A percentile compares a stretch with the other conserved stretches of the same genome.
phyloP scores from a whole-genome alignment of 2,113 vertebrate species.

The Neoarius graeffei region DNA sequence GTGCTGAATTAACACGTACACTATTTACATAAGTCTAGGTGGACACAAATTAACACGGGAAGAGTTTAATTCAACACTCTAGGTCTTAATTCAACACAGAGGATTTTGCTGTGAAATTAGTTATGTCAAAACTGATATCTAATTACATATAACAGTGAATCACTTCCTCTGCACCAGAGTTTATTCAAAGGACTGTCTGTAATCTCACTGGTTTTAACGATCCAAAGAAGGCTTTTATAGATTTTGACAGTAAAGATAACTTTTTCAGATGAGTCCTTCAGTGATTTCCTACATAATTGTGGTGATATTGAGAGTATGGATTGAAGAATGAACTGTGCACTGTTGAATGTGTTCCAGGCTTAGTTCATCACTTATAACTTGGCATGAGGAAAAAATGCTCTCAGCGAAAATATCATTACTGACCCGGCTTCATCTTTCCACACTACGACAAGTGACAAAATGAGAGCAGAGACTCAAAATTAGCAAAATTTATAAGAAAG shows the following conservation, averaged over 20 bases:
- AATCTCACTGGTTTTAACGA: slow-evolving; percentile 26
- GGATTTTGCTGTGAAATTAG: slow-evolving; percentile 23
- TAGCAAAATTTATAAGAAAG: slow-evolving; percentile 21
- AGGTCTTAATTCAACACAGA: neutral
- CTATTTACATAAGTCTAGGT: neutral
- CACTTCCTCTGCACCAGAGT: slow-evolving; percentile 15
- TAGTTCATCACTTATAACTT: slow-evolving; percentile 28
- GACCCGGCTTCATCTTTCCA: neutral
- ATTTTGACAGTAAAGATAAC: slow-evolving; percentile 36
- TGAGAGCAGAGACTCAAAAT: slow-evolving; percentile 36
- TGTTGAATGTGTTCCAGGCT: slow-evolving; percentile 14
- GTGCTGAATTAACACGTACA: slow-evolving; percentile 3
- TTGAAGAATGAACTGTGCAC: slow-evolving; percentile 6
- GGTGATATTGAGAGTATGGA: slow-evolving; percentile 29
- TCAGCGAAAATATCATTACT: slow-evolving; percentile 34
- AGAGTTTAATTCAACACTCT: neutral
- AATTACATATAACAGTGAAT: slow-evolving; percentile 39
- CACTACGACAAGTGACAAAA: slow-evolving; percentile 37
- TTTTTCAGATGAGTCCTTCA: slow-evolving; percentile 20
- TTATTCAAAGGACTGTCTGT: slow-evolving; percentile 26
- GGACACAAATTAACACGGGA: neutral
- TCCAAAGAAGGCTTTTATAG: slow-evolving; percentile 29
- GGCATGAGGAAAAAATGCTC: slow-evolving; percentile 23
- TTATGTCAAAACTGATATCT: slow-evolving; percentile 29
- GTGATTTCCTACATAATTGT: slow-evolving; percentile 36